Conservation (phyloP, 2,888 invertebrate species). For the Helobdella robusta region DNA sequence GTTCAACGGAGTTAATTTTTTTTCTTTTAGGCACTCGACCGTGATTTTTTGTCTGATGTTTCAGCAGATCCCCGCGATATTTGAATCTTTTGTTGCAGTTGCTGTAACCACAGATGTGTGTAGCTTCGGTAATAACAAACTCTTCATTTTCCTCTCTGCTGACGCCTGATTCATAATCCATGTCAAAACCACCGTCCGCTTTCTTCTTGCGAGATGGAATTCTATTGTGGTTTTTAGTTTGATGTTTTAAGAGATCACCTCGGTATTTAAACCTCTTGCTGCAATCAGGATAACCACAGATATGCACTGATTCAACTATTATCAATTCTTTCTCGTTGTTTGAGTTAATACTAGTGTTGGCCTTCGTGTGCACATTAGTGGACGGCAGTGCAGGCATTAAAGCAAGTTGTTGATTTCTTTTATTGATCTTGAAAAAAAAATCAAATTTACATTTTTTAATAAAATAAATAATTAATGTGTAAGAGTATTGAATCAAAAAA, state of each 20-base stretch:
- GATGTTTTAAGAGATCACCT: slow-evolving; percentile 31
- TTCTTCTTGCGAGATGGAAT: slow-evolving; percentile 5
- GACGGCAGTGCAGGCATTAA: no score
- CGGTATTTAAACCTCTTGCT: slow-evolving; percentile 36
- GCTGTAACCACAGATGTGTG: slow-evolving; percentile 41
- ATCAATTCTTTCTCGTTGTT: not conserved
- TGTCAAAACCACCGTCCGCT: not conserved
- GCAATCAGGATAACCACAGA: slow-evolving; percentile 41
- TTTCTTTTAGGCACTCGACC: slow-evolving; percentile 17
- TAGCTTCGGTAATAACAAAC: slow-evolving; percentile 24
- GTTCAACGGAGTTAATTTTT: no score
- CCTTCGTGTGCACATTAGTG: no score
- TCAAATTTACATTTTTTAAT: not conserved
- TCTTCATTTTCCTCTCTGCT: not conserved
- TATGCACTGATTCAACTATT: slow-evolving; percentile 23
- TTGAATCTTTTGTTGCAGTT: slow-evolving; percentile 32
- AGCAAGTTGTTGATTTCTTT: not conserved
- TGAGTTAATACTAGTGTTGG: no score
- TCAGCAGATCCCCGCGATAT: slow-evolving; percentile 35
- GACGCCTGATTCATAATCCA: not conserved
- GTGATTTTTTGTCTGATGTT: slow-evolving; percentile 26
- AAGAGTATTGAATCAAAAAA: no score
- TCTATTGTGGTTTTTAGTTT: slow-evolving; percentile 24
- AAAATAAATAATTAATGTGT: not conserved
- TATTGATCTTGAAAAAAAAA: not conserved